phyloP scores from a whole-genome alignment of 2,797 vertebrate species.

The Enteromius afrohamiltoni region DNA sequence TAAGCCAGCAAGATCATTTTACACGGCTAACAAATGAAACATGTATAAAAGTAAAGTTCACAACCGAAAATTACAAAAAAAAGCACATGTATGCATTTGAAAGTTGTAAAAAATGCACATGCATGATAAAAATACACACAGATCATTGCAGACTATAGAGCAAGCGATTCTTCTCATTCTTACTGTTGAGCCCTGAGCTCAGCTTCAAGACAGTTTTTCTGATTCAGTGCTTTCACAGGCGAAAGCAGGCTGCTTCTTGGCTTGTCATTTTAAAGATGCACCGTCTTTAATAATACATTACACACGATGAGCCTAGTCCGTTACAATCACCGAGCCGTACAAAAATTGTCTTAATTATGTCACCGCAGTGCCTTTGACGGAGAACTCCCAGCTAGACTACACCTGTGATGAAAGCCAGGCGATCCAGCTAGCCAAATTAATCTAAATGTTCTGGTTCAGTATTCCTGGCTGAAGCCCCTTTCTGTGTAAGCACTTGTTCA shows the following conservation, averaged over 20 bases:
- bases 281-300: conserved; percentile 15
- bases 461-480: conserved; percentile 45
- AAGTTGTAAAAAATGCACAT: background rate
- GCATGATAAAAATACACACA: background rate
- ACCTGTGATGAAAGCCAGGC: conserved; percentile 62
- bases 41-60: background rate
- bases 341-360: conserved; percentile 56
- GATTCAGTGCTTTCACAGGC: background rate
- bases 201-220: background rate
- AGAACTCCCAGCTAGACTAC: conserved; percentile 35
- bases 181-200: background rate
- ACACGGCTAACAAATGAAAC: background rate
- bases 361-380: conserved; percentile 48
- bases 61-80: background rate
- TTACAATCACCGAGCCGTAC: conserved; percentile 21
- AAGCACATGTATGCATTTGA: background rate
- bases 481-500: conserved; percentile 58
- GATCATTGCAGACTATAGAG: background rate
- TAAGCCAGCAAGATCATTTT: background rate
- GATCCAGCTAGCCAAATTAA: conserved; percentile 58
- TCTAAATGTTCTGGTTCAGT: conserved; percentile 58
- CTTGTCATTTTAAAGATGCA: conserved; percentile 14
- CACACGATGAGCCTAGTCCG: conserved; percentile 6
- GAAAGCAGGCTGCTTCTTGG: background rate
- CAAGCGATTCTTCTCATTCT: background rate